Evolutionary conservation across 2,113 vertebrate genomes (phyloP).

Genomic region (Salvelinus alpinus): DNA sequence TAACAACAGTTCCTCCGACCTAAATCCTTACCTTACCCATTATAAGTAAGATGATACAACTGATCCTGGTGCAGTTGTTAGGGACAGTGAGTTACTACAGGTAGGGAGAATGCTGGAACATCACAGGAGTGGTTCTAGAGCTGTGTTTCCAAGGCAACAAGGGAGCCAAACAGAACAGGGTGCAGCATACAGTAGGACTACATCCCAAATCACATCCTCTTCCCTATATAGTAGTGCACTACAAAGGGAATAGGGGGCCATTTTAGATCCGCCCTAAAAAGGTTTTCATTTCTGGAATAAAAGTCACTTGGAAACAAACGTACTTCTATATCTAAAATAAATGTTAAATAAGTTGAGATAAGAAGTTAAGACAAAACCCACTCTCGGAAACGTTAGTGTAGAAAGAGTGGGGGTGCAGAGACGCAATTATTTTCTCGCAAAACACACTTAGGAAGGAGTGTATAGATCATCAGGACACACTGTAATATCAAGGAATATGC

Average conservation of each 20-base stretch:
- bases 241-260: not conserved
- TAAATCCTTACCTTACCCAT: no score
- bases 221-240: not conserved
- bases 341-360: not conserved
- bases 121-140: not conserved
- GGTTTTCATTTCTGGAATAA: not conserved
- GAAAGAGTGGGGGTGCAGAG: not conserved
- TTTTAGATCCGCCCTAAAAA: not conserved
- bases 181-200: conserved; percentile 12
- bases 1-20: no score
- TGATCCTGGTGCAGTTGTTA: not conserved
- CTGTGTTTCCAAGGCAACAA: conserved; percentile 26
- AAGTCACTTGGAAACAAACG: not conserved
- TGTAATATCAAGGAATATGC: conserved; percentile 29
- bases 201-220: not conserved
- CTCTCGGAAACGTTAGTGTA: not conserved
- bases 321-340: not conserved
- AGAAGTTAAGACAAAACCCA: conserved; percentile 2
- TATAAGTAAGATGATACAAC: not conserved
- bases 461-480: not conserved
- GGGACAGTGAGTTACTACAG: not conserved
- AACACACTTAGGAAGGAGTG: conserved; percentile 5
- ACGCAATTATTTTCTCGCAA: not conserved
- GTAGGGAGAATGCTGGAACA: not conserved
- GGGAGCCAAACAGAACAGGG: conserved; percentile 30